Evolutionary conservation across 2,888 invertebrate species (phyloP), one percentile per base, ranked within the genome.

Genomic region (Serripes groenlandicus): DNA sequence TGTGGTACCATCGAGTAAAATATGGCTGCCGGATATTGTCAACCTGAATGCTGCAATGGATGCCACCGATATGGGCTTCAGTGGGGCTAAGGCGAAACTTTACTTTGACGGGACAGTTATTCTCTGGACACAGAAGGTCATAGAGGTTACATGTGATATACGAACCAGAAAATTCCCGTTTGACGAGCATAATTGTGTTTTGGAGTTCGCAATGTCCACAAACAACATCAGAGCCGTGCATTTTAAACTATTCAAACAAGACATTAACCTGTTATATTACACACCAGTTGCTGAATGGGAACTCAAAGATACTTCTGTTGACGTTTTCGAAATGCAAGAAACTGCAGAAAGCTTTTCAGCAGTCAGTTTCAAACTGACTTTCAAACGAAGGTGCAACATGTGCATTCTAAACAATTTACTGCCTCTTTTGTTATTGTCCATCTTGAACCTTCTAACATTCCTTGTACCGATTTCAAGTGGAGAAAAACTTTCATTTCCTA

Each of bases 361-460:
- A n/a, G 23, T 23, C 9, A 11, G 26, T 56, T 56, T 23, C 26
- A 56, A 26, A 26, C 26, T 56, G 11, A 26, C 56, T 3, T 26
- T 56, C 3, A 21, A 56, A 26, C 21, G 56, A 26, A 71, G 11
- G 3, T 71, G 71, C 28, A 30, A 18, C 7, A 34, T 56, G 2
- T 71, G 71, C 34, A 54, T 71, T 30, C 21, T 71, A 7, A 71
- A 71, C 23, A 71, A n/a, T 21, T 18, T 71, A 1, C 5, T 54
- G 2, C 56, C 71, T 21, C 26, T 71, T 30, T 15, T 32, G 23
- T 3, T 71, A 18, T 54, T 71, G 5, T 52, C 71, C 9, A 5
- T 71, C 18, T 23, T 71, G 54, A 71, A 71, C 32, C 35, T 71
- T 1, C 34, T 71, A 5, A 52, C 71, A 56, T 71, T 54, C n/a